phyloP scores from a whole-genome alignment of 2,888 invertebrate species.

The Drosophila kanekoi region DNA sequence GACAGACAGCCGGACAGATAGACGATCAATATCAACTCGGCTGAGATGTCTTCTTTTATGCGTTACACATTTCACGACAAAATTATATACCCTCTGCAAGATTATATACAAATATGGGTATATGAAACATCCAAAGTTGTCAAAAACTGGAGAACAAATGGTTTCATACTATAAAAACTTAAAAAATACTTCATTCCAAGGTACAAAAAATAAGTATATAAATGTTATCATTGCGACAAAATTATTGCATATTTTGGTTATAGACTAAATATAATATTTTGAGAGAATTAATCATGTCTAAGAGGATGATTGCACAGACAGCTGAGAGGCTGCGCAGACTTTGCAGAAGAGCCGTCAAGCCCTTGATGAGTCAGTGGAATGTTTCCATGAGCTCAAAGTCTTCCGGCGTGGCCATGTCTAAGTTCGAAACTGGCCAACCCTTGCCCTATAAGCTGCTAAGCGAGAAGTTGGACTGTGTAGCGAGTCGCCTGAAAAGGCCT shows the following conservation, averaged over 20 bases:
- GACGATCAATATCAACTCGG: no score
- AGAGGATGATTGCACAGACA: constrained; percentile 6
- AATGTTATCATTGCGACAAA: constrained; percentile 11
- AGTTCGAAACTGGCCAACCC: constrained; percentile 89
- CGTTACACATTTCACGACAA: no score
- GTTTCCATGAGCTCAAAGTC: constrained; percentile 89
- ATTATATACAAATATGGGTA: no score
- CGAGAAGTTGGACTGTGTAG: constrained; percentile 91
- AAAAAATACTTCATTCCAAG: no score
- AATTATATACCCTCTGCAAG: no score
- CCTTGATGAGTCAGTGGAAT: constrained; percentile 93
- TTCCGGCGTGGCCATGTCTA: constrained; percentile 96
- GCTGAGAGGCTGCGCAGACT: constrained; percentile 51
- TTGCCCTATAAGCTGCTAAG: constrained; percentile 94
- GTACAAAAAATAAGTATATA: neutral
- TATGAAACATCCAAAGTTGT: neutral
- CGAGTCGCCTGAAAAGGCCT: constrained; percentile 94
- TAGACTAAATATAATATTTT: neutral
- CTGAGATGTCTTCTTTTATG: no score
- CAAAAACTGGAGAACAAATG: no score
- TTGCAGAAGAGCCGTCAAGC: constrained; percentile 85
- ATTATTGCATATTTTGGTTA: constrained; percentile 16
- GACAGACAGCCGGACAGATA: no score
- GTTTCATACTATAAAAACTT: no score
- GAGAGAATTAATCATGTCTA: constrained; percentile 3